These are phyloP conservation scores for Psittacula echo DNA, from an alignment of 2,797 vertebrate species.

Conservation along the genomic window DNA sequence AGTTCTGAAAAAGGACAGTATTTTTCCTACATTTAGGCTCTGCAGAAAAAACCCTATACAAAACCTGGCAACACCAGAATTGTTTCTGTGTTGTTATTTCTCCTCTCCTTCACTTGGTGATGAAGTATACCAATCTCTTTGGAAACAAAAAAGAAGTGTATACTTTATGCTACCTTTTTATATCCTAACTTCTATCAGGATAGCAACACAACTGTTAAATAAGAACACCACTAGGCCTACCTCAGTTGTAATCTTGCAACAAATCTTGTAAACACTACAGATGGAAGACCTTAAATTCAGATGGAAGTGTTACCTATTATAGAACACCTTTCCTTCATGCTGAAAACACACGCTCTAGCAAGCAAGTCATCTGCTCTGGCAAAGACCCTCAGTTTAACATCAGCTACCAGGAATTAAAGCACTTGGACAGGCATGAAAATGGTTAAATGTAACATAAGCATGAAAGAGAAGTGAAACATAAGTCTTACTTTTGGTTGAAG, in stretches of 20 bases:
- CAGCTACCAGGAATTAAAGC: neutral
- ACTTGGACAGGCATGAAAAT: neutral
- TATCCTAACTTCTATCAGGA: neutral
- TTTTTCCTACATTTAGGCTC: neutral
- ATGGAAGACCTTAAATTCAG: neutral
- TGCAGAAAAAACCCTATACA: neutral
- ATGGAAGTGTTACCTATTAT: neutral
- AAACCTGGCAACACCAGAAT: neutral
- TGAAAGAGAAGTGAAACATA: neutral
- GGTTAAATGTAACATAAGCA: neutral
- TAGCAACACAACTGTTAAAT: neutral
- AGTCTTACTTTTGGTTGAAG: conserved; percentile 57
- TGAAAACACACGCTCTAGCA: neutral
- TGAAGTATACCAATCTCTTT: neutral
- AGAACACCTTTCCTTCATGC: neutral
- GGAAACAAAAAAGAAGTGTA: neutral
- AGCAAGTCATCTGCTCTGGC: neutral
- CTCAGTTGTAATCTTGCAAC: neutral
- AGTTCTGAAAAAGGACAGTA: neutral
- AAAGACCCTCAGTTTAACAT: neutral
- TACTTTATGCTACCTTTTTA: neutral
- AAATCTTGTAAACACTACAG: neutral
- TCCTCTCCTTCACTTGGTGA: neutral
- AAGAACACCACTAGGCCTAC: neutral
- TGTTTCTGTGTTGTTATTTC: neutral